Evolutionary conservation across 2,888 invertebrate genomes (phyloP).

Genomic region (Phyllotreta cruciferae): DNA sequence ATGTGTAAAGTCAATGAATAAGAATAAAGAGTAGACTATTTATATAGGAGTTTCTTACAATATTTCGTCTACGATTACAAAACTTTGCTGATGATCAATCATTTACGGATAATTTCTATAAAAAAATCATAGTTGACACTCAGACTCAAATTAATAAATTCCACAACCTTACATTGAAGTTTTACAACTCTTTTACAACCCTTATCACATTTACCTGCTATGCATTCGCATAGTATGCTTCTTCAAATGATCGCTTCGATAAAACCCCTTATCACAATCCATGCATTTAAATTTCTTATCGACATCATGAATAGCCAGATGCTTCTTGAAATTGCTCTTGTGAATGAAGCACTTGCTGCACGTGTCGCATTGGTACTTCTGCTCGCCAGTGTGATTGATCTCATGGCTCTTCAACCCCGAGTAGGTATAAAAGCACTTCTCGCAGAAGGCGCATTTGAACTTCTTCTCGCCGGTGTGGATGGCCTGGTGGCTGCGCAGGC

Average conservation of each 20-base stretch:
- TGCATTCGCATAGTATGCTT: slow-evolving; percentile 14
- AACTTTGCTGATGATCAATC: too few species aligned
- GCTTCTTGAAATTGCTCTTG: slow-evolving; percentile 10
- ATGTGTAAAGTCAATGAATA: too few species aligned
- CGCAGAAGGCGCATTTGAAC: slow-evolving; percentile 8
- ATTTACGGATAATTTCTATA: too few species aligned
- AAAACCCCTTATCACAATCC: slow-evolving; percentile 11
- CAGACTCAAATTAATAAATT: too few species aligned
- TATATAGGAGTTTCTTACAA: too few species aligned
- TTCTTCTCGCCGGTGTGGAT: slow-evolving; percentile 17
- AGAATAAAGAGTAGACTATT: too few species aligned
- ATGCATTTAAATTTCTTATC: slow-evolving; percentile 13
- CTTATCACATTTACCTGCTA: background rate
- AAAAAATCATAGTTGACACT: too few species aligned
- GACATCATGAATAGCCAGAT: slow-evolving; percentile 13
- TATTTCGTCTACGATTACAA: too few species aligned
- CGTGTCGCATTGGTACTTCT: slow-evolving; percentile 9
- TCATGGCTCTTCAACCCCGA: slow-evolving; percentile 12
- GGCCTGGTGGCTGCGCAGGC: slow-evolving; percentile 4
- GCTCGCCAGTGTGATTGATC: slow-evolving; percentile 11
- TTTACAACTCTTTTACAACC: background rate
- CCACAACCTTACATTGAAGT: too few species aligned
- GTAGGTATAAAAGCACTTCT: slow-evolving; percentile 4
- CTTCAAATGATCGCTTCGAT: slow-evolving; percentile 13
- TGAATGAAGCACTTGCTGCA: slow-evolving; percentile 8